Conservation (phyloP, 1,140 invertebrate species). For the Formica exsecta region DNA sequence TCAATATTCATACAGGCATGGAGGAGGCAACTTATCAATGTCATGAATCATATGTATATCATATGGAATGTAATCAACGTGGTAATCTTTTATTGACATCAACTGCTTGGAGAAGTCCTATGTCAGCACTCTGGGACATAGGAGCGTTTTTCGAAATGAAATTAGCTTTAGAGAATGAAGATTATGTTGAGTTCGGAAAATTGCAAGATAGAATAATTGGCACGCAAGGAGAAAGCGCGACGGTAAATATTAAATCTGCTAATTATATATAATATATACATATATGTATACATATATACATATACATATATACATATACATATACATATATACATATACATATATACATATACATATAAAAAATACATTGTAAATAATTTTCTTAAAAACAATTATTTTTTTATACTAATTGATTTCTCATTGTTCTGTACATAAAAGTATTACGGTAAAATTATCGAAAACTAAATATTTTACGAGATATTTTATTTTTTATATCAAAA, state of each 20-base stretch:
- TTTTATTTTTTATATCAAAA: too few relatives aligned
- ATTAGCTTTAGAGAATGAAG: slow-evolving; percentile 92
- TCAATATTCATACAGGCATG: slow-evolving; percentile 92
- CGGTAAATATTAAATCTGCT: slow-evolving; percentile 83
- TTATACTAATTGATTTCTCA: too few relatives aligned
- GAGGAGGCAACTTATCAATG: slow-evolving; percentile 93
- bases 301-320: too few relatives aligned
- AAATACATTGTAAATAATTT: too few relatives aligned
- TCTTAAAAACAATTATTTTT: too few relatives aligned
- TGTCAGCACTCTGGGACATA: slow-evolving; percentile 95
- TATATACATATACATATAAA: too few relatives aligned
- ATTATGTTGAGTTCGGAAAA: slow-evolving; percentile 97
- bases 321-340: too few relatives aligned
- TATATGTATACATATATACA: too few relatives aligned
- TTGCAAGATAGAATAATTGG: slow-evolving; percentile 95
- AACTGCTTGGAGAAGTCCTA: slow-evolving; percentile 92
- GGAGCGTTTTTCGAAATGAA: slow-evolving; percentile 91
- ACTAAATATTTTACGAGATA: too few relatives aligned
- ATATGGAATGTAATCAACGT: slow-evolving; percentile 91
- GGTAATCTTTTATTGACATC: slow-evolving; percentile 95
- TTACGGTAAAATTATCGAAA: too few relatives aligned
- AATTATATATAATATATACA: background rate
- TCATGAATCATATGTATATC: slow-evolving; percentile 94
- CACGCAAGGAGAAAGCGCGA: slow-evolving; percentile 92
- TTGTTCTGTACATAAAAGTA: too few relatives aligned